A percentile compares a stretch with the other conserved stretches of the same genome.
Evolutionary conservation across 2,113 vertebrate species (phyloP).

Genomic region (Platycercus adscitus): DNA sequence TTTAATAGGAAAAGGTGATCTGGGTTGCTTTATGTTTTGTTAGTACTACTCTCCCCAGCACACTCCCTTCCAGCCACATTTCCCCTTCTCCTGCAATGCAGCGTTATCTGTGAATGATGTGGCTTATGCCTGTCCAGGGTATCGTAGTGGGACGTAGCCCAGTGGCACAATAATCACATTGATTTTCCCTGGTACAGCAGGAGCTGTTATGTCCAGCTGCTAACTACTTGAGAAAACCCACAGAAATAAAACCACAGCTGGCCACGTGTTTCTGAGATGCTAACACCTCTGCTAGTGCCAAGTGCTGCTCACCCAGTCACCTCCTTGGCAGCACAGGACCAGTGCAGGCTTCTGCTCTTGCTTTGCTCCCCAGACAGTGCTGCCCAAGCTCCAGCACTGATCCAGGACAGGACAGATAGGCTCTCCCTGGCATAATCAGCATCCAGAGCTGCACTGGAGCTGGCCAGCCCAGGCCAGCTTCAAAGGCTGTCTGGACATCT

Average conservation of each 20-base stretch:
- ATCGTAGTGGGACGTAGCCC: not conserved
- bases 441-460: rapidly evolving
- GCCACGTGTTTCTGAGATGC: rapidly evolving
- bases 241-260: not conserved
- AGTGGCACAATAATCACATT: not conserved
- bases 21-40: not conserved
- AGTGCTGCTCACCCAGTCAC: rapidly evolving
- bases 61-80: not conserved
- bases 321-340: rapidly evolving
- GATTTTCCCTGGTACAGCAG: conserved; percentile 49
- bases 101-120: not conserved
- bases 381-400: rapidly evolving
- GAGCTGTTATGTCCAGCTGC: not conserved
- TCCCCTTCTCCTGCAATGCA: conserved; percentile 1
- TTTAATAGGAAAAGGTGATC: not conserved
- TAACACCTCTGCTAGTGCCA: no score
- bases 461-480: not conserved
- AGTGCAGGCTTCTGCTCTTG: rapidly evolving
- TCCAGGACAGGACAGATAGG: rapidly evolving
- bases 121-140: not conserved
- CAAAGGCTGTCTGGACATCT: rapidly evolving
- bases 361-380: rapidly evolving
- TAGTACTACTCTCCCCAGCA: rapidly evolving
- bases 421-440: not conserved
- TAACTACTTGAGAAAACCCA: not conserved